Conservation (phyloP, 1,140 invertebrate species). For the Lineus longissimus region DNA sequence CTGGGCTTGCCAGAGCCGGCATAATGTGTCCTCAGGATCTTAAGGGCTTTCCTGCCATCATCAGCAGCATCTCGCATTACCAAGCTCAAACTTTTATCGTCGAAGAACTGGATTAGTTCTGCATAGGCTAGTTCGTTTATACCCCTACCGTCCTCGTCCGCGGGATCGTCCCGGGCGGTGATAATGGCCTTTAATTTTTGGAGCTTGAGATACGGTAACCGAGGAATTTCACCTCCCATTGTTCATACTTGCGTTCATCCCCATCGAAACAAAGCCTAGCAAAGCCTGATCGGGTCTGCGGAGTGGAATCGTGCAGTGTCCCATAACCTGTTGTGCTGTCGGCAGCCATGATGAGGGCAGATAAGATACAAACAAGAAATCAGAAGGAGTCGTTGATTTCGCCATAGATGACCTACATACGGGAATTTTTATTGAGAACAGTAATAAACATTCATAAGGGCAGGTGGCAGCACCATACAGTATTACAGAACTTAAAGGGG, state of each 20-base stretch:
- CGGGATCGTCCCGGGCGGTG: neutral
- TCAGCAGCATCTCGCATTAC: constrained; percentile 9
- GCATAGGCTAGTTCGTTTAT: constrained; percentile 10
- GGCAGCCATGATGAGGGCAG: neutral
- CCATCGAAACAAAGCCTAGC: constrained; percentile 10
- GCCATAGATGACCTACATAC: no score
- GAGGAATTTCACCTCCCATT: constrained; percentile 17
- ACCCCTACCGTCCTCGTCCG: neutral
- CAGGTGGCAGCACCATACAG: no score
- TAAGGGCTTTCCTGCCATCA: constrained; percentile 8
- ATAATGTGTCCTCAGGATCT: constrained; percentile 18
- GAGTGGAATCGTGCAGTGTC: neutral
- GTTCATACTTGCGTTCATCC: constrained; percentile 13
- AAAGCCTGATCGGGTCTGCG: neutral
- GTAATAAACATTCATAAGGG: no score
- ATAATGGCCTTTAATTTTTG: constrained; percentile 4
- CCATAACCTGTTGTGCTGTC: constrained; percentile 13
- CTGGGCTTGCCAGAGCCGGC: constrained; percentile 14
- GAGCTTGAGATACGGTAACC: constrained; percentile 9
- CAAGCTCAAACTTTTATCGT: constrained; percentile 10
- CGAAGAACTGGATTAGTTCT: constrained; percentile 12
- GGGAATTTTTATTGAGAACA: no score
- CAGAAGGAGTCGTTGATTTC: no score
- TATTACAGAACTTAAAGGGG: no score
- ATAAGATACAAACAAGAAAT: no score